phyloP scores from a whole-genome alignment of 2,888 invertebrate species.

The Dinocampus coccinellae region DNA sequence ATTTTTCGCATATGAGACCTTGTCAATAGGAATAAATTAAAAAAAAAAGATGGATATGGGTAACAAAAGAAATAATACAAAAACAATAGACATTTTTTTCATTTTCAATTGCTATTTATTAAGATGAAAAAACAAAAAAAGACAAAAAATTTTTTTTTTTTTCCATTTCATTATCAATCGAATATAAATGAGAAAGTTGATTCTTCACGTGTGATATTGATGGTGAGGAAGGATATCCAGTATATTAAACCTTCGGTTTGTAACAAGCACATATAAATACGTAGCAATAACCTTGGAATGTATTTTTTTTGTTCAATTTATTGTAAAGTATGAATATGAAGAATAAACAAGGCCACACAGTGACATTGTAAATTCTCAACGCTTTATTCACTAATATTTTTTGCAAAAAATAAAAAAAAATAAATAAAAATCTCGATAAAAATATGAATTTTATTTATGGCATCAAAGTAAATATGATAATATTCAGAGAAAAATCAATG shows the following conservation, averaged over 20 bases:
- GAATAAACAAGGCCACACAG: not conserved
- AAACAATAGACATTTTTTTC: not conserved
- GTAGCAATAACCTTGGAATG: not conserved
- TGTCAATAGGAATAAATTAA: too few species aligned
- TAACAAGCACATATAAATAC: not conserved
- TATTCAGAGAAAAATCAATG: not conserved
- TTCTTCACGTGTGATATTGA: not conserved
- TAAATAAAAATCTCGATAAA: too few species aligned
- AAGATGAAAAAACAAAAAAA: not conserved
- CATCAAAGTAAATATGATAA: not conserved
- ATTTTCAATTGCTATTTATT: not conserved
- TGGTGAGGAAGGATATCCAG: not conserved
- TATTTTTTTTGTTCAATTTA: conserved; percentile 2
- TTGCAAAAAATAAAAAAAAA: too few species aligned
- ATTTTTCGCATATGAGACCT: too few species aligned
- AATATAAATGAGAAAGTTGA: conserved; percentile 3
- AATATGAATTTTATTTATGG: too few species aligned
- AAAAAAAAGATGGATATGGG: too few species aligned
- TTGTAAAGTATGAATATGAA: not conserved
- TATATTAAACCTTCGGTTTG: not conserved
- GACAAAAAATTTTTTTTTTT: not conserved
- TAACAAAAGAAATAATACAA: too few species aligned
- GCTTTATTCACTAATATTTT: not conserved
- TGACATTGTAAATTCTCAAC: not conserved
- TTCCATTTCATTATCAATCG: not conserved